phyloP scores from a whole-genome alignment of 2,888 invertebrate species.

The Stramonita haemastoma region DNA sequence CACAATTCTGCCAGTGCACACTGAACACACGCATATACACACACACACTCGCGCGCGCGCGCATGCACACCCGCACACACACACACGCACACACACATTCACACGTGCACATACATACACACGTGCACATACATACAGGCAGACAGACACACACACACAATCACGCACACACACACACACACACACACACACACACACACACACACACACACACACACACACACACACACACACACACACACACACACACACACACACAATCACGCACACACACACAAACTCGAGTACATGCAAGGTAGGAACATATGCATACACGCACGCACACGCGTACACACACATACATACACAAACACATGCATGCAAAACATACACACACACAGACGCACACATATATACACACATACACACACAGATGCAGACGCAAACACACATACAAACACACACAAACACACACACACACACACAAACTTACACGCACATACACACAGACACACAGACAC shows the following conservation, averaged over 20 bases:
- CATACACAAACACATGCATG: not conserved
- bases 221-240: slow-evolving; percentile 21
- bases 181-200: slow-evolving; percentile 9
- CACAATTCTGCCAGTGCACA: no score
- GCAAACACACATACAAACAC: not conserved
- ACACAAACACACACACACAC: not conserved
- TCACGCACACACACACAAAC: not conserved
- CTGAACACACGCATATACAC: not conserved
- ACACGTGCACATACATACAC: slow-evolving; percentile 25
- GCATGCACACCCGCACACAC: not conserved
- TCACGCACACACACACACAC: slow-evolving; percentile 5
- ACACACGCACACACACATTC: slow-evolving; percentile 11
- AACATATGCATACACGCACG: no score
- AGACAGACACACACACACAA: slow-evolving; percentile 35
- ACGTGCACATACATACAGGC: not conserved
- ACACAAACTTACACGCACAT: not conserved
- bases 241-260: no score
- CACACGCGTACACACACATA: no score
- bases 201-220: slow-evolving; percentile 10
- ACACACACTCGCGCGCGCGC: no score
- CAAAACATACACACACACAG: not conserved
- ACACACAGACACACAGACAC: not conserved
- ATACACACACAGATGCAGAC: not conserved
- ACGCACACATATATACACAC: not conserved
- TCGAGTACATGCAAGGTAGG: no score